Conservation (phyloP, 1,140 invertebrate species). For the Heliconius congener region DNA sequence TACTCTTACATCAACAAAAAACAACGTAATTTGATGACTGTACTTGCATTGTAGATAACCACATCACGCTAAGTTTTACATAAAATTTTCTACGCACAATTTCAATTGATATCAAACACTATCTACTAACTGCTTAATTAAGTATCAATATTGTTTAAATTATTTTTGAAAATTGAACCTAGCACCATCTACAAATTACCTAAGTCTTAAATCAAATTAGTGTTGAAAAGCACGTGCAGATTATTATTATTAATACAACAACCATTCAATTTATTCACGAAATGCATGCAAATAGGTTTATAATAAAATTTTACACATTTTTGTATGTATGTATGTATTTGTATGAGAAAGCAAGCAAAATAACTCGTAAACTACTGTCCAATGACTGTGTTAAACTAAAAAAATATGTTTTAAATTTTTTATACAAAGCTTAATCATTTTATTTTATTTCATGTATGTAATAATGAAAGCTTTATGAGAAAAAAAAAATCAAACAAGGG, state of each 20-base stretch:
- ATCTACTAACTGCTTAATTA: background rate
- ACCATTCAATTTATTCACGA: background rate
- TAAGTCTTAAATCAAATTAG: background rate
- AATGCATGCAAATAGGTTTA: background rate
- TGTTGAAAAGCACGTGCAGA: slow-evolving; percentile 1
- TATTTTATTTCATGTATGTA: background rate
- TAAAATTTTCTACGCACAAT: background rate
- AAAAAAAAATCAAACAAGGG: background rate
- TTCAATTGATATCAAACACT: background rate
- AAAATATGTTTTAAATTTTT: background rate
- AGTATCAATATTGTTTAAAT: background rate
- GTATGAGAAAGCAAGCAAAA: slow-evolving; percentile 1
- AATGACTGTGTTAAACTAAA: slow-evolving; percentile 12
- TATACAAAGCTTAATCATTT: background rate
- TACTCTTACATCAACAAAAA: background rate
- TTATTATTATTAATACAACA: background rate
- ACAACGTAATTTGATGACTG: background rate
- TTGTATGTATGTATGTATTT: background rate
- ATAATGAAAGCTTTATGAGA: background rate
- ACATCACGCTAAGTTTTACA: background rate
- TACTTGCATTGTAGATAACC: background rate
- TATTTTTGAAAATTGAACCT: background rate
- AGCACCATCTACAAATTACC: background rate
- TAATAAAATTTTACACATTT: background rate
- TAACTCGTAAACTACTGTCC: background rate